These are phyloP conservation scores for Canis aureus DNA, from an alignment of 2,113 vertebrate species.

Conservation along the genomic window DNA sequence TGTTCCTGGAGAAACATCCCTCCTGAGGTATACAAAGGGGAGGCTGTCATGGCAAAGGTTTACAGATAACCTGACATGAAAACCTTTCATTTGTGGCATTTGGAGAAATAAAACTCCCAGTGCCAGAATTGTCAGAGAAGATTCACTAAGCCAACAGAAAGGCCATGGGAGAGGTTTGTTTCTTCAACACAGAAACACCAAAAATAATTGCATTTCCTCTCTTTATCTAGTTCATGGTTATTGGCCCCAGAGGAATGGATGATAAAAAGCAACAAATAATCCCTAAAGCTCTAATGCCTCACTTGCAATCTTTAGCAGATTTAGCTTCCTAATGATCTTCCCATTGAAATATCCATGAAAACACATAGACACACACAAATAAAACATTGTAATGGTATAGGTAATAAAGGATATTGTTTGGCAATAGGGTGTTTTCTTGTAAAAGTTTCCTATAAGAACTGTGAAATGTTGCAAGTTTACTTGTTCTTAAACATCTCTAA, in stretches of 20 bases:
- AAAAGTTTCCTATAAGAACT: slow-evolving; percentile 1
- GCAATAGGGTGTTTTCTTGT: not conserved
- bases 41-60: not conserved
- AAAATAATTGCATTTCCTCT: slow-evolving; percentile 59
- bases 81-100: not conserved
- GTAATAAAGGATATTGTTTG: not conserved
- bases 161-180: slow-evolving; percentile 65
- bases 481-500: not conserved
- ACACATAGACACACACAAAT: not conserved
- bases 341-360: not conserved
- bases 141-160: not conserved
- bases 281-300: not conserved
- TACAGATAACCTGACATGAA: not conserved
- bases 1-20: not conserved
- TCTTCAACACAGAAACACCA: not conserved
- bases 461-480: not conserved
- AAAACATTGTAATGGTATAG: not conserved
- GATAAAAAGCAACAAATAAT: not conserved
- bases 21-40: not conserved
- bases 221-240: not conserved
- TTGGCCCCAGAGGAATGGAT: not conserved
- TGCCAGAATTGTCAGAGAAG: not conserved
- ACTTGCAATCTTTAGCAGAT: not conserved
- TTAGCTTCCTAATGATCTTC: not conserved
- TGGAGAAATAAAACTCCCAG: not conserved